A percentile compares a stretch with the other conserved stretches of the same genome.
Evolutionary conservation across 2,888 invertebrate species (phyloP).

Genomic region (Caenorhabditis becei): DNA sequence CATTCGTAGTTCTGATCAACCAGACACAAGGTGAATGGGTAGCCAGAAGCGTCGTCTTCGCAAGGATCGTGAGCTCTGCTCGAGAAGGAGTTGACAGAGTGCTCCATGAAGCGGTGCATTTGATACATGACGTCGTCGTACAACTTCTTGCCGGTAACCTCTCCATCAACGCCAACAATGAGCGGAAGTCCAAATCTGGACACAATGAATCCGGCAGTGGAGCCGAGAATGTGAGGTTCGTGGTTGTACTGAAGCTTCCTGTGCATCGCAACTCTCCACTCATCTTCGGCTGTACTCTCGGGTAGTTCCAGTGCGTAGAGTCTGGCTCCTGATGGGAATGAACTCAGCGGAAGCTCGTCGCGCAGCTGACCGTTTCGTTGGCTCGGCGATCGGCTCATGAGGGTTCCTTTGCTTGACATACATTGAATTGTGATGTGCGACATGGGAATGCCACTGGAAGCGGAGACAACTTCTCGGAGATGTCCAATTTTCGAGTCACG

Average conservation of each 20-base stretch:
- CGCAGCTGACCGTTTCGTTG: slow-evolving; percentile 8
- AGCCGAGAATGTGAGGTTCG: slow-evolving; percentile 71
- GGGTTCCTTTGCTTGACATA: slow-evolving; percentile 58
- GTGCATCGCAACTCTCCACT: slow-evolving; percentile 71
- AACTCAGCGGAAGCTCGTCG: slow-evolving; percentile 51
- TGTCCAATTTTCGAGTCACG: slow-evolving; percentile 82
- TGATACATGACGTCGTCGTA: slow-evolving; percentile 80
- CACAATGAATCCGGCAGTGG: slow-evolving; percentile 69
- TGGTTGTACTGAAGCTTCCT: slow-evolving; percentile 72
- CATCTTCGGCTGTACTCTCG: slow-evolving; percentile 13
- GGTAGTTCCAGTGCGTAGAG: slow-evolving; percentile 69
- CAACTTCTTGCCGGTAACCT: slow-evolving; percentile 60
- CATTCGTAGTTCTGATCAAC: slow-evolving; percentile 87
- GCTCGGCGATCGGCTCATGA: slow-evolving; percentile 49
- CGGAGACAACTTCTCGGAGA: slow-evolving; percentile 61
- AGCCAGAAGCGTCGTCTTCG: slow-evolving; percentile 93
- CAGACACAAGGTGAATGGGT: slow-evolving; percentile 91
- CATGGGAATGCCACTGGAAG: slow-evolving; percentile 46
- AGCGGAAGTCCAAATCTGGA: slow-evolving; percentile 72
- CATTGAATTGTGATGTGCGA: slow-evolving; percentile 63
- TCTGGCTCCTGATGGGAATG: slow-evolving; percentile 62
- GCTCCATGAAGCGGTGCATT: slow-evolving; percentile 69
- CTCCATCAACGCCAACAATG: slow-evolving; percentile 59
- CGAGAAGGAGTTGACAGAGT: slow-evolving; percentile 62
- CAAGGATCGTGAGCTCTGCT: slow-evolving; percentile 82